Evolutionary conservation across 92 coral and sea anemone genomes (phyloP).

Genomic region (Isaurus tuberculatus): DNA sequence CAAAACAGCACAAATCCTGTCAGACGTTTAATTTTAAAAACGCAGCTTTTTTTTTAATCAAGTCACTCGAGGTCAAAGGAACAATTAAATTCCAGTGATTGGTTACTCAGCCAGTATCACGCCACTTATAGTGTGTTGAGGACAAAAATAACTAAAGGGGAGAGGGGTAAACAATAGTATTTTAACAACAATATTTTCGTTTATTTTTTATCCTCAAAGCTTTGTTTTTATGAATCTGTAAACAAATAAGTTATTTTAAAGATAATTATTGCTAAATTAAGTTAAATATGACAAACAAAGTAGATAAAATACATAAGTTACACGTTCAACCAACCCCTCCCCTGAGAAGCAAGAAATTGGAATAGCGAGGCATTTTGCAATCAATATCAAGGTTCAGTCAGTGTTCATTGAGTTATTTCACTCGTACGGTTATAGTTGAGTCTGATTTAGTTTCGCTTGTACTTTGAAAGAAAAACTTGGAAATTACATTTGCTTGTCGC

Average conservation of each 20-base stretch:
- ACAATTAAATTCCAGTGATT: slow-evolving; percentile 5
- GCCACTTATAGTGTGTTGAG: slow-evolving; percentile 9
- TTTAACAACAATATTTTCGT: neutral
- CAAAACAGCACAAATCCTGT: too few relatives aligned
- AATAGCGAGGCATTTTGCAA: too few relatives aligned
- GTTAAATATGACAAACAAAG: neutral
- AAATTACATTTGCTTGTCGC: neutral
- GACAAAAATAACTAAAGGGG: neutral
- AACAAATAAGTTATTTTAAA: neutral
- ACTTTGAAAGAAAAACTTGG: neutral
- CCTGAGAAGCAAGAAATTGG: too few relatives aligned
- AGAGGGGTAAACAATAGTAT: neutral
- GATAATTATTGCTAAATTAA: neutral
- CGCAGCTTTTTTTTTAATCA: too few relatives aligned
- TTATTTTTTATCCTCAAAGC: neutral
- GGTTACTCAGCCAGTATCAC: slow-evolving; percentile 37
- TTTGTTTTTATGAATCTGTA: neutral
- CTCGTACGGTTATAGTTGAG: neutral
- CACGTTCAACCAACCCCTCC: too few relatives aligned
- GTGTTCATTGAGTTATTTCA: neutral
- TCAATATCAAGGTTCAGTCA: too few relatives aligned
- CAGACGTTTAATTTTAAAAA: too few relatives aligned
- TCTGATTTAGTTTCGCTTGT: neutral
- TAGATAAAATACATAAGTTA: too few relatives aligned
- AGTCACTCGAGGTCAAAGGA: too few relatives aligned